Evolutionary conservation across 2,113 vertebrate genomes (phyloP).

Genomic region (Scartelaos histophorus): DNA sequence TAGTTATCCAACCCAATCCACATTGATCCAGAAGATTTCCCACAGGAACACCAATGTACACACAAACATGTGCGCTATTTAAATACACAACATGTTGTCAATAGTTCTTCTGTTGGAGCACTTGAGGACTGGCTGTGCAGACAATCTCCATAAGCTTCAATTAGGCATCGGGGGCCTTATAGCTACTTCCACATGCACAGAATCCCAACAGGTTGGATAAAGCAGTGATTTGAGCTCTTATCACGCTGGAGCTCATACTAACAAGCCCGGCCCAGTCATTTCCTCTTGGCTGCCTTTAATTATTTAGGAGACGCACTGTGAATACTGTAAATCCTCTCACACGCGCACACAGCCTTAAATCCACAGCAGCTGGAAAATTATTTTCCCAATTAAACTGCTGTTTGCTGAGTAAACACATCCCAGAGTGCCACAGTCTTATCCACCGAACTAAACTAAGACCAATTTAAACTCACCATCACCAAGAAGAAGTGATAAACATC

Average conservation of each 20-base stretch:
- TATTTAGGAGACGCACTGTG: conserved; percentile 41
- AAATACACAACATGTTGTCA: conserved; percentile 50
- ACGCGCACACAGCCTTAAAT: conserved; percentile 29
- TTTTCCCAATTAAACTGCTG: conserved; percentile 68
- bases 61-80: conserved; percentile 42
- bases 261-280: conserved; percentile 44
- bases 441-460: conserved; percentile 51
- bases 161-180: conserved; percentile 27
- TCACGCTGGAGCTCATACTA: conserved; percentile 34
- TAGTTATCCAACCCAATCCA: conserved; percentile 5
- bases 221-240: conserved; percentile 33
- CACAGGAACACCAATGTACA: conserved; percentile 36
- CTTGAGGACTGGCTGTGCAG: conserved; percentile 37
- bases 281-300: conserved; percentile 54
- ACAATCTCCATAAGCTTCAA: conserved; percentile 47
- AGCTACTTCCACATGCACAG: conserved; percentile 37
- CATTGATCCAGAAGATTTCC: conserved; percentile 41
- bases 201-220: conserved; percentile 45
- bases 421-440: conserved; percentile 42
- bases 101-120: conserved; percentile 44
- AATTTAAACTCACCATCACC: conserved; percentile 57
- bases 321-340: conserved; percentile 39
- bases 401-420: conserved; percentile 70
- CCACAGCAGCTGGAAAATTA: conserved; percentile 62
- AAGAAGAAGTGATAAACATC: conserved; percentile 57